Conservation (phyloP, 1,140 invertebrate genomes). For the Apis dorsata region DNA sequence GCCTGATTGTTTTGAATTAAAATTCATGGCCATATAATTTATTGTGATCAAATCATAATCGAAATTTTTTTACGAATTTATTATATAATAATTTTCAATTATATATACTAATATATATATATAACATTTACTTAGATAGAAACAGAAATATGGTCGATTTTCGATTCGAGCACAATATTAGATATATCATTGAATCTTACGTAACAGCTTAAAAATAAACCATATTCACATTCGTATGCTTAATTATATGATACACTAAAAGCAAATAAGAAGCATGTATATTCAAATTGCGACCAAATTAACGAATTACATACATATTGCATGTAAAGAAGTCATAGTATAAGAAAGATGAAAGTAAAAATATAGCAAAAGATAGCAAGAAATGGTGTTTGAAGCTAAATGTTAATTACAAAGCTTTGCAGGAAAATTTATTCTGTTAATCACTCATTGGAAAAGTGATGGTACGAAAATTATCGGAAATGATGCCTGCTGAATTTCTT, state of each 20-base stretch:
- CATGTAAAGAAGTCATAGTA: background rate
- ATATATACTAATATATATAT: background rate
- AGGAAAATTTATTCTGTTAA: background rate
- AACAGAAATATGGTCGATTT: background rate
- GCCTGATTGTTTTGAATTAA: background rate
- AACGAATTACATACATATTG: background rate
- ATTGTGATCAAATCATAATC: slow-evolving; percentile 1
- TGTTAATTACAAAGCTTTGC: slow-evolving; percentile 30
- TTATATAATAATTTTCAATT: background rate
- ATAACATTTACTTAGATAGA: too few species aligned
- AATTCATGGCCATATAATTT: background rate
- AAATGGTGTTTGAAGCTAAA: background rate
- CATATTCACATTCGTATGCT: slow-evolving; percentile 13
- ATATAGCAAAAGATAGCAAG: background rate
- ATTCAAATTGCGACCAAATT: background rate
- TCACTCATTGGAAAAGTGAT: background rate
- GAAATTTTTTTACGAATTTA: too few species aligned
- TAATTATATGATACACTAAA: slow-evolving; percentile 29
- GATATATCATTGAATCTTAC: background rate
- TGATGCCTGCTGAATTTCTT: background rate
- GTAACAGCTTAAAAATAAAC: slow-evolving; percentile 30
- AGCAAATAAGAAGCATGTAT: slow-evolving; percentile 26
- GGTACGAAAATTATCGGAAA: background rate
- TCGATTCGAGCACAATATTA: slow-evolving; percentile 23
- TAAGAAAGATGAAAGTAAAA: background rate